Conservation (phyloP, 2,888 invertebrate species). For the Archips crataeganus region DNA sequence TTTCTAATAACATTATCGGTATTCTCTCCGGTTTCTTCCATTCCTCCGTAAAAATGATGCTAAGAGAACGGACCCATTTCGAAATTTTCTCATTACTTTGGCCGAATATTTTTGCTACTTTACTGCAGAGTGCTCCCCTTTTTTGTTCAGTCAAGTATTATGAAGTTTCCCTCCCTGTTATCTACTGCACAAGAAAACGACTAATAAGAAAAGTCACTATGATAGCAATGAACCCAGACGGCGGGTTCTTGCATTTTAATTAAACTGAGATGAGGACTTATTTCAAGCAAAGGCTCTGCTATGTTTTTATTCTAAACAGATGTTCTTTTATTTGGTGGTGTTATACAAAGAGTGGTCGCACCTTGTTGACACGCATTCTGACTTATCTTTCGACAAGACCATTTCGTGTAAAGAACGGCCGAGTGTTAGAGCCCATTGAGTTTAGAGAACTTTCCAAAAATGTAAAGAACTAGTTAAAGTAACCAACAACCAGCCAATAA, state of each 20-base stretch:
- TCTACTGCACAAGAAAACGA: slow-evolving; percentile 68
- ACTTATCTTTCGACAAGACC: slow-evolving; percentile 62
- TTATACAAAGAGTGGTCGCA: slow-evolving; percentile 39
- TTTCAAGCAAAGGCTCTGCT: slow-evolving; percentile 13
- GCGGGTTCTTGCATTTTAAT: slow-evolving; percentile 66
- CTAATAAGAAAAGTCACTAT: slow-evolving; percentile 75
- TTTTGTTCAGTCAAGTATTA: slow-evolving; percentile 68
- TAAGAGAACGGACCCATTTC: slow-evolving; percentile 63
- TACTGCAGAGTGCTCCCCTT: slow-evolving; percentile 67
- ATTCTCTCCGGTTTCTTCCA: slow-evolving; percentile 58
- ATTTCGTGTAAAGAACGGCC: slow-evolving; percentile 56
- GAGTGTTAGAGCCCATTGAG: slow-evolving; percentile 55
- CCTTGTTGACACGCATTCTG: slow-evolving; percentile 63
- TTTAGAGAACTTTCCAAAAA: slow-evolving; percentile 65
- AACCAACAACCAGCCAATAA: slow-evolving; percentile 73
- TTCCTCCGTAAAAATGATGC: slow-evolving; percentile 58
- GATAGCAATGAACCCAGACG: slow-evolving; percentile 69
- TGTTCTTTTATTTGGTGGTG: slow-evolving; percentile 45
- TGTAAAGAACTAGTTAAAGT: slow-evolving; percentile 66
- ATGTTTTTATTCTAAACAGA: slow-evolving; percentile 14
- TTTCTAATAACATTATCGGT: slow-evolving; percentile 62
- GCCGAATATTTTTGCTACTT: slow-evolving; percentile 72
- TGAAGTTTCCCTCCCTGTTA: slow-evolving; percentile 67
- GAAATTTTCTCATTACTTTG: slow-evolving; percentile 78
- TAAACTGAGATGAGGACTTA: slow-evolving; percentile 64